Base-by-base conservation (phyloP, 2,113 vertebrate genomes). In the Hiodon alosoides region DNA sequence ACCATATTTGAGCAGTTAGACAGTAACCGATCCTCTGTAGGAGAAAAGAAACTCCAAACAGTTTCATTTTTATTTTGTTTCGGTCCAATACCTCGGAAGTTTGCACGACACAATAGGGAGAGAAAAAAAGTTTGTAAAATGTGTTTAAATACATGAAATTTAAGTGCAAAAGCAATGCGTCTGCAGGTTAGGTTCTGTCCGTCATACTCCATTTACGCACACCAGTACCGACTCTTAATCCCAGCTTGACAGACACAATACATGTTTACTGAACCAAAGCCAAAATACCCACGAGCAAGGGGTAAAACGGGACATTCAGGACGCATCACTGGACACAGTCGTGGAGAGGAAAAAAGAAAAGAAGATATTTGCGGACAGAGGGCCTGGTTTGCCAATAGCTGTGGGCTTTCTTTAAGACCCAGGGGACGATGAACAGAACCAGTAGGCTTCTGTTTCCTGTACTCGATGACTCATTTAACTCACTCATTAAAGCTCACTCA, bases 401-500 rank as follows among this genome's bases (percentile, higher is more conserved):
- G 51, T 4, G 14, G 50, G 3, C 7, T 17, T 73, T 17, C 72
- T 14, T 11, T 51, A 53, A 3, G 16, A n/a, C n/a, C 17, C 4
- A 14, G 0, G 7, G 16, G 51, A 17, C 50, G 47, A 11, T 7
- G 11, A 11, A 65, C 62, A 13, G 17, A 55, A 66, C 57, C 31
- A 53, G 51, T 7, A 4, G 31, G 62, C 52, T n/a, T n/a, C n/a
- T 7, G 17, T 57, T 74, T 74, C 53, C 61, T 57, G 62, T 9
- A 17, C 61, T 64, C 52, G 0, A 54, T 60, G 70, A 60, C 55
- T 59, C 57, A 48, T 71, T 71, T 59, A 55, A 53, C 62, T 57
- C 52, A 13, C 72, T 74, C 53, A 54, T 66, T 47, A 66, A 67
- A 74, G 52, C 52, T 74, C 72, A 74, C 51, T 53, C 72, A 74